Percentiles rank a stretch among this genome's conserved stretches.
These are phyloP conservation scores for Apis laboriosa DNA, from an alignment of 1,140 invertebrate species.

Conservation along the genomic window DNA sequence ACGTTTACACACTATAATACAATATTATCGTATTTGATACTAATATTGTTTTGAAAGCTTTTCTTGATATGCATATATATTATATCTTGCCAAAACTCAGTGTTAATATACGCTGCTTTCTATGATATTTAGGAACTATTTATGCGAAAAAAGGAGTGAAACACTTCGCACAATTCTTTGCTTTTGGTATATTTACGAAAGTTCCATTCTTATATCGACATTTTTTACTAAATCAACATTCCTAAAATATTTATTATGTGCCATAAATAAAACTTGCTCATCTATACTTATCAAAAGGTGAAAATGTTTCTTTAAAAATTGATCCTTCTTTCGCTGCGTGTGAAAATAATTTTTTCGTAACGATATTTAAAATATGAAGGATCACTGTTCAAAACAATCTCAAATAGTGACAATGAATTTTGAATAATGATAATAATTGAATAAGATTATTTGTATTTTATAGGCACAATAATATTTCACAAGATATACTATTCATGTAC, in stretches of 20 bases:
- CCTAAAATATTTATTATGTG: constrained; percentile 50
- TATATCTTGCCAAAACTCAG: constrained; percentile 58
- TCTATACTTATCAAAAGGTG: constrained; percentile 11
- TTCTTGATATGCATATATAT: constrained; percentile 61
- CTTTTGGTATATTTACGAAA: constrained; percentile 49
- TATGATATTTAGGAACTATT: constrained; percentile 55
- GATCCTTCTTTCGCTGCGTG: background rate
- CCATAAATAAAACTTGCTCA: constrained; percentile 52
- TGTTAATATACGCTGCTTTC: constrained; percentile 65
- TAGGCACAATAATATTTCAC: constrained; percentile 12
- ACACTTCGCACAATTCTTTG: constrained; percentile 54
- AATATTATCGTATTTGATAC: constrained; percentile 63
- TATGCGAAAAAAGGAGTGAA: constrained; percentile 33
- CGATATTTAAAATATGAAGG: background rate
- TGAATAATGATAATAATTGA: background rate
- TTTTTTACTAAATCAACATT: constrained; percentile 54
- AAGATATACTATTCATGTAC: constrained; percentile 4
- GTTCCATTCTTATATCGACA: constrained; percentile 33
- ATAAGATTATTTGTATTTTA: constrained; percentile 21
- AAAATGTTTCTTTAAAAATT: constrained; percentile 8
- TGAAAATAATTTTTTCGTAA: background rate
- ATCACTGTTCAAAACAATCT: constrained; percentile 12
- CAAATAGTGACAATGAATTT: constrained; percentile 3
- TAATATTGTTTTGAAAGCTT: constrained; percentile 65
- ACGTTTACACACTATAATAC: constrained; percentile 60